Evolutionary conservation across 2,797 vertebrate genomes (phyloP), one percentile per base, ranked within the genome.

Genomic region (Eospalax fontanierii): DNA sequence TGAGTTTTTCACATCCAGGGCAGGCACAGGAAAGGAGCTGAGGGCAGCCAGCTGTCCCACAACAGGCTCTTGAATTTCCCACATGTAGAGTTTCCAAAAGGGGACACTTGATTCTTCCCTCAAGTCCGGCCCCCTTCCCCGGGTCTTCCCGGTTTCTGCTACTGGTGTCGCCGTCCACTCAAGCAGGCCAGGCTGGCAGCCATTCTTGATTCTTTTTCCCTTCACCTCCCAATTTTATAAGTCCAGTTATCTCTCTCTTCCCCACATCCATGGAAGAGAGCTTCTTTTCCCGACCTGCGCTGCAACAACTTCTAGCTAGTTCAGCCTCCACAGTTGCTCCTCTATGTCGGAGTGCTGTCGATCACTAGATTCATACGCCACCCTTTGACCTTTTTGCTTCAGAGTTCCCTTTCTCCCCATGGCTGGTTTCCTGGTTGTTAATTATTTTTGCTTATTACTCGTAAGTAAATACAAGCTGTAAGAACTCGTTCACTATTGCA

Each of bases 401-500:
- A 12, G 46, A 35, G 21, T 0, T 57, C 21, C 4, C n/a, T n/a
- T 33, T 61, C n/a, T 40, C 19, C 33, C 2, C 54, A 19, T 30
- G 43, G 50, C 35, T 90, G 65, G 35, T 30, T 88, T 90, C 26
- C 54, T 24, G 50, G 50, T 54, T 93, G 16, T 79, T 19, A 35
- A 78, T 88, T 85, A 46, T 57, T 79, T 54, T 79, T 87, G 35
- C 30, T 95, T 61, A 83, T 86, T 92, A n/a, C 54, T 84, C 59
- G 71, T 57, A 84, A 50, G 63, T 46, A 85, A 70, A 33, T 83
- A 15, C 15, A 19, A 35, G 71, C 74, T 66, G 7, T 65, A 76
- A 74, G 28, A 70, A 63, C 87, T 71, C 50, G 26, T 66, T 68
- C 33, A 26, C 30, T 57, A n/a, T 35, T 80, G 22, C 57, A 10